These are phyloP conservation scores for Procapra przewalskii DNA, from an alignment of 2,113 vertebrate genomes.

Conservation along the genomic window DNA sequence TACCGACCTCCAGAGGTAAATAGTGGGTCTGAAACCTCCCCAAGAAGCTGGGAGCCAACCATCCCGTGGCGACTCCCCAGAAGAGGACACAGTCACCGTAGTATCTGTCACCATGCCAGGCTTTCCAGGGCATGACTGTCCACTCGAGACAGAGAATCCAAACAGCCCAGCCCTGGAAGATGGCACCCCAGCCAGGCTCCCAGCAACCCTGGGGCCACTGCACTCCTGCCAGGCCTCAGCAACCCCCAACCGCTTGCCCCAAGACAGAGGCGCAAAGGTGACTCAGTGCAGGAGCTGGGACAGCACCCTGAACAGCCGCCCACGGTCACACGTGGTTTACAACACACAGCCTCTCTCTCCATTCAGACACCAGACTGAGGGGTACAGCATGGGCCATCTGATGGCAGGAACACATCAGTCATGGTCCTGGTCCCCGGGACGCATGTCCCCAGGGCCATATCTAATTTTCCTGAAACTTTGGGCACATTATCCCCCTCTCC, in stretches of 20 bases:
- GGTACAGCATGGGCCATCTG: not conserved
- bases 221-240: not conserved
- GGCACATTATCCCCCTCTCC: not conserved
- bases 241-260: accelerated
- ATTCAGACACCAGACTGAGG: not conserved
- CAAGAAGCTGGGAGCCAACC: accelerated
- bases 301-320: not conserved
- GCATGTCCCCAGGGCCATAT: not conserved
- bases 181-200: not conserved
- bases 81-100: not conserved
- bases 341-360: accelerated
- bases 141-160: accelerated
- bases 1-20: not conserved
- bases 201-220: accelerated
- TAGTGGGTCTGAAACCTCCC: not conserved
- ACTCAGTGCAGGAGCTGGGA: not conserved
- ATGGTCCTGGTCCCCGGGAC: not conserved
- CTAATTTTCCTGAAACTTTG: not conserved
- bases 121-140: too few species aligned
- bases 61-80: accelerated
- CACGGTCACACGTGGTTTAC: accelerated
- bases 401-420: not conserved
- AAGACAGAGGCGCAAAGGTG: not conserved
- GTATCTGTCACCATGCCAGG: not conserved
- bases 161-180: not conserved